A percentile compares a stretch with the other conserved stretches of the same genome.
phyloP scores from a whole-genome alignment of 2,888 invertebrate species.

The Ophion ventricosus region DNA sequence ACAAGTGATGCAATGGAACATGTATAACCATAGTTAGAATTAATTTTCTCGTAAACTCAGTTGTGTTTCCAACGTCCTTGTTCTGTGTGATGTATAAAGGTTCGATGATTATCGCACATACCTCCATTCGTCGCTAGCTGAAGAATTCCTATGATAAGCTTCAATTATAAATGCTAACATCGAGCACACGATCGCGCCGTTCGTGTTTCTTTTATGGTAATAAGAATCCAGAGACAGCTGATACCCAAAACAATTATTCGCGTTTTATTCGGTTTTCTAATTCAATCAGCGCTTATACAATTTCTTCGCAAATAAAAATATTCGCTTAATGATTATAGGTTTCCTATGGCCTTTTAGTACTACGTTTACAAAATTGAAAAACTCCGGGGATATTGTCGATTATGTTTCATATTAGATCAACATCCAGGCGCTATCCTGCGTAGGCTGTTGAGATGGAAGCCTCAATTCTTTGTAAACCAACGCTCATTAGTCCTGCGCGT shows the following conservation, averaged over 20 bases:
- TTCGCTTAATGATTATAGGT: constrained; percentile 47
- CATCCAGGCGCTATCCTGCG: neutral
- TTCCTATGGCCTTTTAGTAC: constrained; percentile 6
- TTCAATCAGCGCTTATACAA: constrained; percentile 50
- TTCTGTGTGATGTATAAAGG: constrained; percentile 36
- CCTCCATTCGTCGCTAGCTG: constrained; percentile 56
- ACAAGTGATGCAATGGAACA: constrained; percentile 25
- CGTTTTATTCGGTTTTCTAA: constrained; percentile 6
- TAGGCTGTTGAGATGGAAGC: constrained; percentile 10
- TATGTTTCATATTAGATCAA: constrained; percentile 17
- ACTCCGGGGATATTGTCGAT: constrained; percentile 3
- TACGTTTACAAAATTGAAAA: constrained; percentile 54
- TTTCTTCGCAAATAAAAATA: constrained; percentile 57
- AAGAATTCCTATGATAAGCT: constrained; percentile 55
- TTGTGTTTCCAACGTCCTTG: constrained; percentile 14
- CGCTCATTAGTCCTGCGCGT: constrained; percentile 12
- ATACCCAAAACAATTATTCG: constrained; percentile 3
- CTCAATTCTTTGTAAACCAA: constrained; percentile 12
- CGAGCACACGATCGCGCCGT: neutral
- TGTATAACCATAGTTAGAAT: neutral
- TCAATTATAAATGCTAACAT: constrained; percentile 54
- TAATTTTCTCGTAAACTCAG: constrained; percentile 4
- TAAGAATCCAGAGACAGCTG: constrained; percentile 18
- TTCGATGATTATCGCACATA: constrained; percentile 44
- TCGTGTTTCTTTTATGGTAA: neutral